Conservation (phyloP, 1,140 invertebrate species). For the Chymomyza costata region DNA sequence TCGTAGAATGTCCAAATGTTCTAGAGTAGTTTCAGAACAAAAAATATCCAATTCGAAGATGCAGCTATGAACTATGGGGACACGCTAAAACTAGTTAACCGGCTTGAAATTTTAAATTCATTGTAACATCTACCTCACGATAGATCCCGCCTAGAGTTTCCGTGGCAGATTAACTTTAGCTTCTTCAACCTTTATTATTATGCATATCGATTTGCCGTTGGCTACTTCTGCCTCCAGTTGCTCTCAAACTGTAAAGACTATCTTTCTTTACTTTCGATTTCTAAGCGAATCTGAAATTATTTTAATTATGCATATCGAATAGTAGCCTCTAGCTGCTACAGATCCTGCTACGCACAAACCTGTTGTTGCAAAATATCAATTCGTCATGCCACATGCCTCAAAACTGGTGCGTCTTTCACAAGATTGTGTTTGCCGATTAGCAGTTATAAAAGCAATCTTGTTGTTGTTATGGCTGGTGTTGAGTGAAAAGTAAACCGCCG, state of each 20-base stretch:
- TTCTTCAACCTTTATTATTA: no score
- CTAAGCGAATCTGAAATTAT: conserved; percentile 1
- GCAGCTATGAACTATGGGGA: no score
- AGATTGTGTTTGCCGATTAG: conserved; percentile 33
- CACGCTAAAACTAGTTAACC: no score
- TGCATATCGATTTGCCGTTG: no score
- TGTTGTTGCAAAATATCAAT: conserved; percentile 60
- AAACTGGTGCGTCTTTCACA: conserved; percentile 1
- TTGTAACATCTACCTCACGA: no score
- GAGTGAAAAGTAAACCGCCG: conserved; percentile 45
- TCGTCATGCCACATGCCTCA: conserved; percentile 19
- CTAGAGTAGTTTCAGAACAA: no score
- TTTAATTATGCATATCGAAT: conserved; percentile 1
- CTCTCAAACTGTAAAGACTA: conserved; percentile 2
- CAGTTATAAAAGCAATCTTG: conserved; percentile 40
- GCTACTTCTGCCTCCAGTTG: background rate
- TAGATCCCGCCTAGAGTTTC: no score
- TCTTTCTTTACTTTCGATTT: conserved; percentile 38
- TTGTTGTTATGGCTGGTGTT: no score
- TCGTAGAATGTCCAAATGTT: no score
- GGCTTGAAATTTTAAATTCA: no score
- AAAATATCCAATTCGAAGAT: no score
- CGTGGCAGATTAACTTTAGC: no score
- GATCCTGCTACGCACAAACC: conserved; percentile 40
- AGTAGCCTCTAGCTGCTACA: conserved; percentile 14